Evolutionary conservation across 2,113 vertebrate species (phyloP).

Genomic region (Thunnus maccoyii): DNA sequence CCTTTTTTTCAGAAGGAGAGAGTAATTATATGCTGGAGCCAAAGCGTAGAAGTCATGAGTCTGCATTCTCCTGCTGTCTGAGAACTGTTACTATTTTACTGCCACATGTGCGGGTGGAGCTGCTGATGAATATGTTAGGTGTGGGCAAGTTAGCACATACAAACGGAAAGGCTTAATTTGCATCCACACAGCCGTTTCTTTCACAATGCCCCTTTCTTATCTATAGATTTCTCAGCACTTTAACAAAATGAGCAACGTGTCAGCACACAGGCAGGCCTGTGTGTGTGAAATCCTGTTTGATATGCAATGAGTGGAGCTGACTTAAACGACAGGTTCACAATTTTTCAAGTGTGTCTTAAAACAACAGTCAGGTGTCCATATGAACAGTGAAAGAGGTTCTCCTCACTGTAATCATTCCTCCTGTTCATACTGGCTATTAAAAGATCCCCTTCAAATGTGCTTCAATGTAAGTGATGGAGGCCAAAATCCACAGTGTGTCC

Average conservation of each 20-base stretch:
- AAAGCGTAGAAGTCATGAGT: background rate
- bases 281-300: background rate
- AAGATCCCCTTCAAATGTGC: no score
- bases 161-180: background rate
- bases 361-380: no score
- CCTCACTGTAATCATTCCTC: no score
- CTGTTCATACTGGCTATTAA: no score
- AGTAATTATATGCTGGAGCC: background rate
- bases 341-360: no score
- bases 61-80: conserved; percentile 9
- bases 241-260: background rate
- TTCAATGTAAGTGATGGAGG: no score
- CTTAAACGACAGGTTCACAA: no score
- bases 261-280: background rate
- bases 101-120: background rate
- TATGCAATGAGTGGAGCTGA: background rate
- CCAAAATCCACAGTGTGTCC: no score
- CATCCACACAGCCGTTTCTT: background rate
- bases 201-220: background rate
- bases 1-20: background rate
- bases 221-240: conserved; percentile 4
- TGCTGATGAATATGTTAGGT: background rate
- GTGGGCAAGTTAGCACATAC: background rate
- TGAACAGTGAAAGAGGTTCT: no score
- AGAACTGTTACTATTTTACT: background rate